Percentiles rank a stretch among this genome's conserved stretches.
These are phyloP conservation scores for Leucophenga maculata DNA, from an alignment of 2,888 invertebrate species.

Conservation along the genomic window DNA sequence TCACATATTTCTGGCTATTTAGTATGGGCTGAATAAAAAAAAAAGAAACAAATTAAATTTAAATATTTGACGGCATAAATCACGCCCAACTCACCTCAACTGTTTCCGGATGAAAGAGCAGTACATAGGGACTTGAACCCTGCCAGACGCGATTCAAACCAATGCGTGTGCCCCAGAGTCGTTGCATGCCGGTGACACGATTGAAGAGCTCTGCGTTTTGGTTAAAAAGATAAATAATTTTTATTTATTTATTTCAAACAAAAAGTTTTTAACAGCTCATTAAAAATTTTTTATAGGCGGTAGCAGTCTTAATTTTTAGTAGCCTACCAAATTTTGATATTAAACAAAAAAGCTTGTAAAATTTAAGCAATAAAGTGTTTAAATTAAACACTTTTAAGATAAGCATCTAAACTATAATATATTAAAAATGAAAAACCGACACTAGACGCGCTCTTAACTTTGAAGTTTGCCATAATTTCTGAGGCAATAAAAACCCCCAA, in stretches of 20 bases:
- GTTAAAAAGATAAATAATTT: neutral
- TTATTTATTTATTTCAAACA: neutral
- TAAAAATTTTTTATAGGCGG: neutral
- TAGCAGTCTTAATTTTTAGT: no score
- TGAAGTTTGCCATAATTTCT: no score
- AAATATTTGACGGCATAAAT: neutral
- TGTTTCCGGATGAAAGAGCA: constrained; percentile 73
- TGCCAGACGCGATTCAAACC: constrained; percentile 75
- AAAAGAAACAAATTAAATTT: neutral
- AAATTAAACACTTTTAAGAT: no score
- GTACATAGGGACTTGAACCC: constrained; percentile 73
- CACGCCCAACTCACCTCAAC: constrained; percentile 70
- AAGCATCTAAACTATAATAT: no score
- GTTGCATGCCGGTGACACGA: constrained; percentile 73
- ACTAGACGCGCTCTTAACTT: no score
- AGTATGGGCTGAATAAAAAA: constrained; percentile 73
- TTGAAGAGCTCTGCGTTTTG: constrained; percentile 72
- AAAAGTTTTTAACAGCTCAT: neutral
- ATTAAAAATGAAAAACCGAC: no score
- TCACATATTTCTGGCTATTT: constrained; percentile 75
- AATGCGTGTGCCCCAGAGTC: constrained; percentile 73
- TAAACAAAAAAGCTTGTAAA: no score
- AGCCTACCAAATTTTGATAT: neutral
- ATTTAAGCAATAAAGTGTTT: no score
- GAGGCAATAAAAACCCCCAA: no score